Conservation (phyloP, 2,888 invertebrate genomes). For the Strigamia transsilvanica region DNA sequence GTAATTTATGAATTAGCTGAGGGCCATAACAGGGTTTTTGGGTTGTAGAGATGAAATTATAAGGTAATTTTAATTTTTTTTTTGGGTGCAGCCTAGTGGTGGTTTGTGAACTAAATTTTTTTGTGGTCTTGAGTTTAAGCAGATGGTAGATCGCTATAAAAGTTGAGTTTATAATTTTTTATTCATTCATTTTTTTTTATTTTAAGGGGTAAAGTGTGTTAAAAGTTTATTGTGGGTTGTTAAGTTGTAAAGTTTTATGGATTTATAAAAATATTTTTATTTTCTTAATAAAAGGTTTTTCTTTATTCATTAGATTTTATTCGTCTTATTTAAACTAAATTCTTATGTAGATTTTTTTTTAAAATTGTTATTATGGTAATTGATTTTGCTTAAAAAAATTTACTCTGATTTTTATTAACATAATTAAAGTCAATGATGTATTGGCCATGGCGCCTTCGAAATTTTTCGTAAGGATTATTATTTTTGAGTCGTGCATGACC, state of each 20-base stretch:
- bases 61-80: background rate
- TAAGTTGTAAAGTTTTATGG: conserved; percentile 33
- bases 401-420: background rate
- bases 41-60: conserved; percentile 17
- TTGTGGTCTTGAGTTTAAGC: background rate
- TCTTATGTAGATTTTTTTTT: background rate
- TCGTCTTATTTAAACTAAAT: too few species aligned
- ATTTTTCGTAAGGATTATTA: conserved; percentile 23
- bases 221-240: background rate
- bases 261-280: background rate
- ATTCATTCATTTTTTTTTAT: conserved; percentile 7
- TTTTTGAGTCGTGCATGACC: conserved; percentile 17
- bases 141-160: conserved; percentile 36
- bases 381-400: background rate
- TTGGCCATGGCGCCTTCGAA: background rate
- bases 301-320: background rate
- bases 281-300: background rate
- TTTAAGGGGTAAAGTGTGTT: background rate
- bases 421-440: background rate
- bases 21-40: conserved; percentile 43
- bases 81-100: background rate
- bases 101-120: conserved; percentile 14
- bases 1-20: conserved; percentile 40
- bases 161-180: conserved; percentile 2
- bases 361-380: background rate